Conservation (phyloP, 2,113 vertebrate genomes). For the Paramormyrops kingsleyae region DNA sequence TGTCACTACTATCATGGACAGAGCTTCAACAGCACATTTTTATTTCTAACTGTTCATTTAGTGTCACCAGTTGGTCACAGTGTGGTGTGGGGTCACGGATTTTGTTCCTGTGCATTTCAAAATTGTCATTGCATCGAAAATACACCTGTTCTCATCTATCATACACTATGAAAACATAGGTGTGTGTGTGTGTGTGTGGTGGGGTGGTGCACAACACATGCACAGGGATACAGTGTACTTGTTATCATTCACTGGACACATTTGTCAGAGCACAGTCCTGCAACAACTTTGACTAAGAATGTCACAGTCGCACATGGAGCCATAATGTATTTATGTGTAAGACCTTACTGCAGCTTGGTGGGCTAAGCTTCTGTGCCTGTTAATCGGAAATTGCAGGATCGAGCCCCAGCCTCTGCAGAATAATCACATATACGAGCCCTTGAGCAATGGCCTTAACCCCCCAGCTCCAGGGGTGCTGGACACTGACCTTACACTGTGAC, state of each 20-base stretch:
- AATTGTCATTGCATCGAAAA: not conserved
- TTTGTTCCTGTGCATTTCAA: not conserved
- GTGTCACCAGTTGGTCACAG: not conserved
- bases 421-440: not conserved
- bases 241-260: not conserved
- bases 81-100: not conserved
- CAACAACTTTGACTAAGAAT: not conserved
- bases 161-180: not conserved
- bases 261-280: not conserved
- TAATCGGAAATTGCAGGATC: not conserved
- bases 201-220: not conserved
- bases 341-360: not conserved
- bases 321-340: not conserved
- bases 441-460: not conserved
- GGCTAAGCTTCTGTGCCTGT: not conserved
- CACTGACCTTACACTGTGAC: not conserved
- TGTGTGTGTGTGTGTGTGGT: not conserved
- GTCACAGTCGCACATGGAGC: not conserved
- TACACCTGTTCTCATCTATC: not conserved
- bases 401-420: not conserved
- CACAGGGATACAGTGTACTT: not conserved
- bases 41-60: not conserved
- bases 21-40: not conserved
- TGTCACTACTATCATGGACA: not conserved
- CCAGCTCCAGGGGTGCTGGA: not conserved